phyloP scores from a whole-genome alignment of 2,797 vertebrate species.

The Margarornis squamiger region DNA sequence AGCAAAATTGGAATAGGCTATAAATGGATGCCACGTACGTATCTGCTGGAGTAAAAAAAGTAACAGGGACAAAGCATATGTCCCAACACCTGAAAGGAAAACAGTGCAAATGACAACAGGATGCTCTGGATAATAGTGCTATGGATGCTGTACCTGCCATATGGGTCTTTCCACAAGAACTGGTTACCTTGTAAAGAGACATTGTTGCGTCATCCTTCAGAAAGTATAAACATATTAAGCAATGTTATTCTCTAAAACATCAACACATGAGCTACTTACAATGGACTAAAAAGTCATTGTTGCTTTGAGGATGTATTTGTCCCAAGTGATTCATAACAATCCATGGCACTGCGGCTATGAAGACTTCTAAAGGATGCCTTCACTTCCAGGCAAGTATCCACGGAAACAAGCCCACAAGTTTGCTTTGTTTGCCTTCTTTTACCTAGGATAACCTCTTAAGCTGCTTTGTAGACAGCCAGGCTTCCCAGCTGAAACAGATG shows the following conservation, averaged over 20 bases:
- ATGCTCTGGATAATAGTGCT: not conserved
- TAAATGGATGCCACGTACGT: not conserved
- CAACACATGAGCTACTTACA: conserved; percentile 70
- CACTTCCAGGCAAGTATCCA: conserved; percentile 70
- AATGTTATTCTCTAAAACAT: conserved; percentile 69
- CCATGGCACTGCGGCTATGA: conserved; percentile 50
- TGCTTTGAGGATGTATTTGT: conserved; percentile 70
- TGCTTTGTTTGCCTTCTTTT: conserved; percentile 63
- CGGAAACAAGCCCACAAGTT: conserved; percentile 64
- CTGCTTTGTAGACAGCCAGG: conserved; percentile 11
- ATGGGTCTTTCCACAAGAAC: conserved; percentile 34
- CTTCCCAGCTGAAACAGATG: conserved; percentile 11
- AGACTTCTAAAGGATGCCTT: conserved; percentile 66
- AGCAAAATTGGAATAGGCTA: not conserved
- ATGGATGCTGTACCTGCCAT: conserved; percentile 8
- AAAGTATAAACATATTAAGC: conserved; percentile 64
- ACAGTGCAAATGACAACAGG: not conserved
- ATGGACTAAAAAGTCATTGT: conserved; percentile 69
- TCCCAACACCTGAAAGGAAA: not conserved
- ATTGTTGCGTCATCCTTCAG: conserved; percentile 42
- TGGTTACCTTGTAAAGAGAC: conserved; percentile 31
- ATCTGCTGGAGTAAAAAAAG: not conserved
- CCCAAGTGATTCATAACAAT: conserved; percentile 70
- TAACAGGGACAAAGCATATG: not conserved
- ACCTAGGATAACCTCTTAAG: conserved; percentile 70